Evolutionary conservation across 2,797 vertebrate species (phyloP).

Genomic region (Pristis pectinata): DNA sequence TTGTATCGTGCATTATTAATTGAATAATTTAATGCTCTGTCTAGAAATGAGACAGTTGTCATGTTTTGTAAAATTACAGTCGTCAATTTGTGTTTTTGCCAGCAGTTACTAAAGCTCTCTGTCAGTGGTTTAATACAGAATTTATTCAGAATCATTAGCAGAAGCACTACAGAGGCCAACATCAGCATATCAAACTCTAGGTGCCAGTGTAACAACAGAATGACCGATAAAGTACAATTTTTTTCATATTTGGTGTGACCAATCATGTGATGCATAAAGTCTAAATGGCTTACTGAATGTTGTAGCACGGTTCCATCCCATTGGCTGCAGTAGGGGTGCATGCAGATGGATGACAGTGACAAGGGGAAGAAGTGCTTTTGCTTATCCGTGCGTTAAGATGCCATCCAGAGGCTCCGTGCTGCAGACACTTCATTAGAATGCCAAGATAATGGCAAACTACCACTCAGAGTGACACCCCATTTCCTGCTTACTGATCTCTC

Average conservation of each 20-base stretch:
- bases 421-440: slow-evolving; percentile 98
- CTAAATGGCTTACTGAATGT: slow-evolving; percentile 79
- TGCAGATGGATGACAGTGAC: slow-evolving; percentile 91
- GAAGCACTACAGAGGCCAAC: slow-evolving; percentile 60
- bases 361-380: slow-evolving; percentile 80
- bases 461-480: slow-evolving; percentile 94
- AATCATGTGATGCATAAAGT: slow-evolving; percentile 73
- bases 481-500: slow-evolving; percentile 96
- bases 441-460: slow-evolving; percentile 97
- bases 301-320: slow-evolving; percentile 78
- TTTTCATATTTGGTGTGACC: slow-evolving; percentile 78
- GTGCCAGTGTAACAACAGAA: slow-evolving; percentile 68
- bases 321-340: slow-evolving; percentile 81
- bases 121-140: slow-evolving; percentile 50
- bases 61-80: slow-evolving; percentile 36
- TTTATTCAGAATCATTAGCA: slow-evolving; percentile 52
- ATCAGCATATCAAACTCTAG: slow-evolving; percentile 68
- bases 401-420: slow-evolving; percentile 82
- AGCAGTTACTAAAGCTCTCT: slow-evolving; percentile 36
- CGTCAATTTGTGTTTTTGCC: slow-evolving; percentile 36
- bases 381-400: slow-evolving; percentile 89
- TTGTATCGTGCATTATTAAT: slow-evolving; percentile 37
- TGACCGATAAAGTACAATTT: slow-evolving; percentile 72
- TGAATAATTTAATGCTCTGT: slow-evolving; percentile 32
- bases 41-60: slow-evolving; percentile 33